Conservation (phyloP, 2,113 vertebrate genomes). For the Oreochromis spilurus region DNA sequence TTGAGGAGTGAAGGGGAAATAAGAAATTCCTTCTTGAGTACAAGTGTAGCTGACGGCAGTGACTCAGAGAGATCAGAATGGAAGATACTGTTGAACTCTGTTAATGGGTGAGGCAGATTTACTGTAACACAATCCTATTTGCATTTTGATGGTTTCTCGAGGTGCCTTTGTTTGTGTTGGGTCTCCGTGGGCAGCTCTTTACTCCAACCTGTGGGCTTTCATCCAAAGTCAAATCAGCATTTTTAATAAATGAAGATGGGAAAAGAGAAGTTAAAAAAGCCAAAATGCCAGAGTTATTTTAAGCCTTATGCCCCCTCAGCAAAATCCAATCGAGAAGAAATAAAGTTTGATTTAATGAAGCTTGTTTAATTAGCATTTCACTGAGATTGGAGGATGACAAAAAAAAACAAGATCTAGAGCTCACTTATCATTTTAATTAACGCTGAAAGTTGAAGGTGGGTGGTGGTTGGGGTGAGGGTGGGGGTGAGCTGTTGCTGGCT, state of each 20-base stretch:
- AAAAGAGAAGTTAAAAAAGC: background rate
- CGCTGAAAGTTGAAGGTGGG: slow-evolving; percentile 43
- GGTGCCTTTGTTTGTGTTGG: background rate
- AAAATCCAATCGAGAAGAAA: slow-evolving; percentile 49
- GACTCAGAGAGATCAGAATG: background rate
- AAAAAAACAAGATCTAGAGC: slow-evolving; percentile 45
- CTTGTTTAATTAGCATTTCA: slow-evolving; percentile 68
- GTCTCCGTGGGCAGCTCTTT: background rate
- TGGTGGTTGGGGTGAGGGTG: background rate
- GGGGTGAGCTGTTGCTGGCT: background rate
- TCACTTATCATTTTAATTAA: slow-evolving; percentile 74
- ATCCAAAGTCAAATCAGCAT: slow-evolving; percentile 45
- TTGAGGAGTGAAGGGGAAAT: background rate
- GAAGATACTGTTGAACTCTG: slow-evolving; percentile 22
- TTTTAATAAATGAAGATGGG: slow-evolving; percentile 32
- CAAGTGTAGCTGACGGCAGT: background rate
- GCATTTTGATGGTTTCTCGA: slow-evolving; percentile 25
- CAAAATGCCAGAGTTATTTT: slow-evolving; percentile 45
- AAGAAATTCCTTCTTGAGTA: background rate
- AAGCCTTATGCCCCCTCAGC: slow-evolving; percentile 50
- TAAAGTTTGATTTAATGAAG: slow-evolving; percentile 69
- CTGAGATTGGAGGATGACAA: slow-evolving; percentile 38
- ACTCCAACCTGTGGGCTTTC: slow-evolving; percentile 27
- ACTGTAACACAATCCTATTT: slow-evolving; percentile 27
- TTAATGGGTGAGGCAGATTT: slow-evolving; percentile 28